Evolutionary conservation across 2,888 invertebrate species (phyloP), one percentile per base, ranked within the genome.

Genomic region (Catocala fraxini): DNA sequence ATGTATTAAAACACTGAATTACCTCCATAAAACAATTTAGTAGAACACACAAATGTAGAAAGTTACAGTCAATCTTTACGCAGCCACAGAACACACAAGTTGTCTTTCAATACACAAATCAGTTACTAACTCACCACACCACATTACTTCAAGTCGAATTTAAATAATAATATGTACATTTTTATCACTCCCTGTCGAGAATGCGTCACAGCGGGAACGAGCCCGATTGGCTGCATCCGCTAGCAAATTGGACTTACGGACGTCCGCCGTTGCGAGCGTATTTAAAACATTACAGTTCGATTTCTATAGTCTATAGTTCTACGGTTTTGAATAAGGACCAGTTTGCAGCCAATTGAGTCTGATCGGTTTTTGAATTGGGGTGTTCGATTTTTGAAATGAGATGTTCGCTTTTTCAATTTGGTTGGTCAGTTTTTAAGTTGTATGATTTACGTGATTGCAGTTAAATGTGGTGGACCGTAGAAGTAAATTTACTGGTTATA

Each of bases 201-300:
- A 62, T 77, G 70, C 75, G 78, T 75, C 72, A 72, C 45, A 42
- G 62, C 78, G 75, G 78, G 78, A 75, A 72, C 65, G 46, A 58
- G 54, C 75, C 33, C 66, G 78, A 76, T 76, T 76, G 76, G 75
- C 59, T 72, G 47, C 78, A 72, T 76, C 76, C 76, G 76, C 60
- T 53, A 68, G 69, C 63, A 71, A 77, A 79, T 72, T 71, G 74
- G 61, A 65, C 58, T 63, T 69, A 65, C 76, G 76, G 76, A 76
- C 59, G 73, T 76, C 76, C 76, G 76, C 56, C 75, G 70, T 77
- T 67, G 65, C 56, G 51, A 55, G 56, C 49, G 68, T 65, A 75
- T 75, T 71, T 69, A 76, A 78, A 78, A 75, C 65, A 65, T 64
- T 60, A 60, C 47, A 56, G 52, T 73, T 73, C 63, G 51, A 71